Evolutionary conservation across 2,113 vertebrate genomes (phyloP), one percentile per base, ranked within the genome.

Genomic region (Cacatua alba): DNA sequence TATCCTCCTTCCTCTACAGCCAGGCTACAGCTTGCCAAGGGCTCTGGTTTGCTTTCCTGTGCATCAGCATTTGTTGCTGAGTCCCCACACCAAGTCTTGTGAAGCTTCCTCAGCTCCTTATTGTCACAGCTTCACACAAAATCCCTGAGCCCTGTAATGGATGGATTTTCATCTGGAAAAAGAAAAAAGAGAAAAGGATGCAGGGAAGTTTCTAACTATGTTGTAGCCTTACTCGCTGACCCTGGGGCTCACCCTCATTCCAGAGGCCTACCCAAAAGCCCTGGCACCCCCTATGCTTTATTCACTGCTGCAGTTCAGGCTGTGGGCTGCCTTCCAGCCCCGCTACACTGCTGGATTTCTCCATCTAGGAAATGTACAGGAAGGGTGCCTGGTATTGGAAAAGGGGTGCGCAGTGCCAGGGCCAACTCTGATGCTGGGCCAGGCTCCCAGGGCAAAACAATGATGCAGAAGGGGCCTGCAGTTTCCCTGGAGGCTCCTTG

Each of bases 41-140:
- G 85, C 60, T 92, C 68, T 13, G 9, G 16, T 64, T 90, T 74
- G 39, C 60, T 68, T 59, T 92, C 88, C n/a, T 43, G 60, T 70
- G 26, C 31, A 51, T 48, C 60, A 70, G 85, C 29, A 17, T 65
- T 86, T 88, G 75, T 49, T 72, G n/a, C 75, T 13, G 3, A 92
- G 86, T 28, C 64, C 25, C 76, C 1, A 0, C 55, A 39, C 39
- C 10, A 11, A n/a, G 33, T 28, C 55, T 33, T 49, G 43, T 33
- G 51, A 81, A 70, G 49, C 83, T 92, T 78, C 26, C 59, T 74
- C 41, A 69, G 67, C n/a, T 51, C 18, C 68, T 75, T 77, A 43
- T n/a, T 82, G 76, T 94, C 69, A 80, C n/a, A 55, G 48, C 51
- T 70, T 74, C 85, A 67, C 51, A 83, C 48, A 64, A 78, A 88